Conservation (phyloP, 1,140 invertebrate genomes). For the Papilio machaon region DNA sequence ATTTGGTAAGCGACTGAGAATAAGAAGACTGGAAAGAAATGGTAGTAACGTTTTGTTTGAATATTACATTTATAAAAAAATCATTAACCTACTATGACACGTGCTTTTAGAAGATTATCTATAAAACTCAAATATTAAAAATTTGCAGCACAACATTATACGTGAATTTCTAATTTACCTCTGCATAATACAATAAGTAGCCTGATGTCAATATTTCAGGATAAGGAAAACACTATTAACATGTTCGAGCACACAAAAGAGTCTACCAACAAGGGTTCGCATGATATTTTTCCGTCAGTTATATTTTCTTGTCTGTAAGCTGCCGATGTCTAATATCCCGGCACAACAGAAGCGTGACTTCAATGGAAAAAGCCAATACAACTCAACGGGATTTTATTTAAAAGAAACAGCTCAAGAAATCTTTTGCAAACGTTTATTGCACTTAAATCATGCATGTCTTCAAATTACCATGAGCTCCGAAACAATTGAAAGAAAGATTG, state of each 20-base stretch:
- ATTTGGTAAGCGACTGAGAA: no score
- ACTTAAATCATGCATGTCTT: background rate
- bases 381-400: conserved; percentile 6
- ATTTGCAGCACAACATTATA: no score
- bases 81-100: no score
- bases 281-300: conserved; percentile 39
- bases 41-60: no score
- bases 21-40: no score
- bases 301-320: conserved; percentile 1
- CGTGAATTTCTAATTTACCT: background rate
- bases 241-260: conserved; percentile 47
- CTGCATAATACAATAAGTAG: background rate
- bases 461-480: background rate
- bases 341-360: background rate
- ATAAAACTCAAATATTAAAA: no score
- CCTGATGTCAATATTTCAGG: conserved; percentile 40
- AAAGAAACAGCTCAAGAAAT: background rate
- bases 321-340: conserved; percentile 8
- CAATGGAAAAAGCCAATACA: conserved; percentile 22
- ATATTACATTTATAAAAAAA: no score
- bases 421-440: background rate
- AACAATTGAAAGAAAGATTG: no score
- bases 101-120: no score
- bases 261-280: conserved; percentile 48
- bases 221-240: conserved; percentile 46